Evolutionary conservation across 2,888 invertebrate genomes (phyloP).

Genomic region (Nephrotoma guestfalica): DNA sequence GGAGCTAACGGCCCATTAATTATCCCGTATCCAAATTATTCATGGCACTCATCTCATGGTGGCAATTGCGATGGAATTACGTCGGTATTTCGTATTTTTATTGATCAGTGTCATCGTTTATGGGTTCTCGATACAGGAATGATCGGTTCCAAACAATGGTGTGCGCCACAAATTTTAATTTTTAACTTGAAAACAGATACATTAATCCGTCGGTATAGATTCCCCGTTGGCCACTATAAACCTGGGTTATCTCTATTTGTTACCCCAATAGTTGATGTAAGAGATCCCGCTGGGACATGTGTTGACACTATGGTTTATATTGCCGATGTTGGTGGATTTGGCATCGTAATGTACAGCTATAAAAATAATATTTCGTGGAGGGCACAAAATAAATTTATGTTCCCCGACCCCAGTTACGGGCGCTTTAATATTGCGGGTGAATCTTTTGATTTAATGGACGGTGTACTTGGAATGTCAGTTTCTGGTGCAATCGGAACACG

Average conservation of each 20-base stretch:
- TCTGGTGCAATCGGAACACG: constrained; percentile 18
- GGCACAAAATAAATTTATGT: constrained; percentile 39
- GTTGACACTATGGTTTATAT: constrained; percentile 43
- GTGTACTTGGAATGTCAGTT: constrained; percentile 44
- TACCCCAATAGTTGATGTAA: constrained; percentile 37
- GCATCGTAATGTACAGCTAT: constrained; percentile 44
- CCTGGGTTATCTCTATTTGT: constrained; percentile 25
- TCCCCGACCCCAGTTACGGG: constrained; percentile 42
- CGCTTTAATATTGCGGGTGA: constrained; percentile 41
- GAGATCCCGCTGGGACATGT: constrained; percentile 34
- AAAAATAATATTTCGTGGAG: constrained; percentile 36
- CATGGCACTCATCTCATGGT: constrained; percentile 43
- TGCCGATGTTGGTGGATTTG: constrained; percentile 45
- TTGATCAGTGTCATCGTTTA: constrained; percentile 46
- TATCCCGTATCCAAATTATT: constrained; percentile 49
- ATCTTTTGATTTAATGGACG: constrained; percentile 52
- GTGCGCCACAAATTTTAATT: constrained; percentile 57
- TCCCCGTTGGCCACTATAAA: constrained; percentile 21
- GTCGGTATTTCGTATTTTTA: constrained; percentile 58
- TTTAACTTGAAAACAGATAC: constrained; percentile 51
- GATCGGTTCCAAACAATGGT: constrained; percentile 42
- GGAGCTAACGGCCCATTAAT: constrained; percentile 36
- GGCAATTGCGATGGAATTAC: constrained; percentile 48
- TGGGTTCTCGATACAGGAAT: constrained; percentile 51
- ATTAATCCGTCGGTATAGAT: constrained; percentile 28